Evolutionary conservation across 2,113 vertebrate genomes (phyloP), one percentile per base, ranked within the genome.

Genomic region (Oryzias woworae): DNA sequence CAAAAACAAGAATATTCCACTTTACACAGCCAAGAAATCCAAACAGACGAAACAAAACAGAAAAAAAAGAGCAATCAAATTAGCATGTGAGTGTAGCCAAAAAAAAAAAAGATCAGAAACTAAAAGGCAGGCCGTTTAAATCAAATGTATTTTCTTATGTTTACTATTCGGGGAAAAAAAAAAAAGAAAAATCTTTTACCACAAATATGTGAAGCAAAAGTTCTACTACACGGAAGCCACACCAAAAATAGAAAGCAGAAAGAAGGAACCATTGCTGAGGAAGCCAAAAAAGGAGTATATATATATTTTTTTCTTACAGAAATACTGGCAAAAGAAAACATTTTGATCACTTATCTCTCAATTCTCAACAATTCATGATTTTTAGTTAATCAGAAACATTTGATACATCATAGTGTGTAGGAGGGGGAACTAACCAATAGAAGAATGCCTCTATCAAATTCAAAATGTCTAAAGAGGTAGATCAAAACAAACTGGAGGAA

Each of bases 361-460:
- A 89, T 91, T 92, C 91, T 92, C 96, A 92, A 76, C 87, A 92
- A 91, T 92, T 95, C 84, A 92, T 92, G 82, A 92, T 93, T 92
- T 62, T 75, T 72, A 48, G 20, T 48, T 48, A 13, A 12, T 48
- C 47, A 48, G n/a, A 48, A 2, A 57, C 18, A 57, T 28, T 15
- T 48, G 77, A 63, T 78, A 62, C 45, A 31, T 48, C 58, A 62
- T 65, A 84, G 53, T 20, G 7, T 47, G 53, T 61, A 23, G 53
- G 41, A 54, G 90, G 72, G 90, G 87, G 87, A 20, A 91, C 87
- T 92, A 90, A 87, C 70, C 72, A 91, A 89, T 85, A 96, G 91
- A 94, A 95, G 94, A 87, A 89, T 94, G 94, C 94, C 94, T 95
- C 94, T 93, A 95, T 95, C 90, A 94, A 89, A 94, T 92, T 93